Percentiles rank a stretch among this genome's conserved stretches.
Evolutionary conservation across 2,113 vertebrate genomes (phyloP).

Genomic region (Gallinago media): DNA sequence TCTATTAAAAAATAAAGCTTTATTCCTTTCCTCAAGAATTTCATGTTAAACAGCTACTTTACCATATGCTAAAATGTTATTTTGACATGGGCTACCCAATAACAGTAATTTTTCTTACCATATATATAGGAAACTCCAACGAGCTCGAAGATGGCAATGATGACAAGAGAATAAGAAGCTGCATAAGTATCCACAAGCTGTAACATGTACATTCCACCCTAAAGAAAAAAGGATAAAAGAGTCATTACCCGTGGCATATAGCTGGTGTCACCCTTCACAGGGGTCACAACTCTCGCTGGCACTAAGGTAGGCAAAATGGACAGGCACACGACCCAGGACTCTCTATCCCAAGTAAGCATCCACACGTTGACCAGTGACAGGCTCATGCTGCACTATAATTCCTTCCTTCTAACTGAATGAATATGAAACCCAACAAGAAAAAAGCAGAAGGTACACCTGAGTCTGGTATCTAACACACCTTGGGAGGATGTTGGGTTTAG

Average conservation of each 20-base stretch:
- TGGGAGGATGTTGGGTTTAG: not conserved
- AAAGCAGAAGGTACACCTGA: not conserved
- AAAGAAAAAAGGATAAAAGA: not conserved
- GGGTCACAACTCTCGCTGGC: not conserved
- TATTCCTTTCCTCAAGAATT: not conserved
- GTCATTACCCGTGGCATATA: not conserved
- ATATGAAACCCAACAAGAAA: not conserved
- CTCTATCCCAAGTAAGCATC: not conserved
- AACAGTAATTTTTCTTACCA: slow-evolving; percentile 72
- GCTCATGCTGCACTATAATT: rapidly evolving
- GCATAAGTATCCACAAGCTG: slow-evolving; percentile 90
- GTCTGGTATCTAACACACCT: not conserved
- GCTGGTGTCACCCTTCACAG: not conserved
- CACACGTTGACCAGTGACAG: rapidly evolving
- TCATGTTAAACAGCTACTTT: not conserved
- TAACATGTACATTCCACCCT: slow-evolving; percentile 93
- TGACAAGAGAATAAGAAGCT: slow-evolving; percentile 90
- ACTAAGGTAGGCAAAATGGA: rapidly evolving
- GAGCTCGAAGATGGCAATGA: slow-evolving; percentile 90
- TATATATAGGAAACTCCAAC: slow-evolving; percentile 89
- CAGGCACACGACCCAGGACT: not conserved
- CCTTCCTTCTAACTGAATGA: not conserved
- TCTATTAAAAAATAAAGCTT: not conserved
- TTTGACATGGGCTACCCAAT: not conserved
- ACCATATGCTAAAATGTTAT: not conserved